Conservation (phyloP, 2,888 invertebrate genomes). For the Frankliniella intonsa region DNA sequence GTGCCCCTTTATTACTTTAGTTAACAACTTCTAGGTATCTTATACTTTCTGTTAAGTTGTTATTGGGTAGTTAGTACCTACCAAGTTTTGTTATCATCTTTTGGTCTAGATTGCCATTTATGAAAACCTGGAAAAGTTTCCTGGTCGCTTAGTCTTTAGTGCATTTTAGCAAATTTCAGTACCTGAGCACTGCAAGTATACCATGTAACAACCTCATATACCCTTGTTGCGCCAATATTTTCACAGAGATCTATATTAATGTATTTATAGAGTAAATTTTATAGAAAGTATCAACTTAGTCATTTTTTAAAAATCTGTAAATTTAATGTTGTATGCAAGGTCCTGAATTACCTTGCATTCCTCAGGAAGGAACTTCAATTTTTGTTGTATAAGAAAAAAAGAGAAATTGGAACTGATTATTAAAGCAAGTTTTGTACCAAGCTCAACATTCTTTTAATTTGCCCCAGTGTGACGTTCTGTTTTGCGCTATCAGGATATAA, state of each 20-base stretch:
- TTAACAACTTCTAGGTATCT: not conserved
- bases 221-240: not conserved
- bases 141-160: not conserved
- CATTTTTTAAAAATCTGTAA: not conserved
- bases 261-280: slow-evolving; percentile 18
- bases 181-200: slow-evolving; percentile 11
- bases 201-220: slow-evolving; percentile 5
- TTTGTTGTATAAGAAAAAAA: too few relatives aligned
- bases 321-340: slow-evolving; percentile 1
- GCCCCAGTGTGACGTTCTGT: too few relatives aligned
- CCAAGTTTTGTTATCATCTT: not conserved
- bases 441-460: too few relatives aligned
- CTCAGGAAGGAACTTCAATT: not conserved
- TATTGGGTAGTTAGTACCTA: slow-evolving; percentile 13
- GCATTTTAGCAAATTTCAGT: slow-evolving; percentile 3
- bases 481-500: too few relatives aligned
- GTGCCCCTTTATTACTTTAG: not conserved
- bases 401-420: too few relatives aligned
- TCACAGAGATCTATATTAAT: not conserved
- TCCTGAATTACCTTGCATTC: not conserved
- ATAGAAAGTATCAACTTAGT: slow-evolving; percentile 15
- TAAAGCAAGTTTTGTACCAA: too few relatives aligned
- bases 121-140: not conserved
- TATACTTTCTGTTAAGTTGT: not conserved
- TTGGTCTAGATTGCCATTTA: not conserved